Evolutionary conservation across 2,888 invertebrate genomes (phyloP), one percentile per base, ranked within the genome.

Genomic region (Ptychoptera contaminata): DNA sequence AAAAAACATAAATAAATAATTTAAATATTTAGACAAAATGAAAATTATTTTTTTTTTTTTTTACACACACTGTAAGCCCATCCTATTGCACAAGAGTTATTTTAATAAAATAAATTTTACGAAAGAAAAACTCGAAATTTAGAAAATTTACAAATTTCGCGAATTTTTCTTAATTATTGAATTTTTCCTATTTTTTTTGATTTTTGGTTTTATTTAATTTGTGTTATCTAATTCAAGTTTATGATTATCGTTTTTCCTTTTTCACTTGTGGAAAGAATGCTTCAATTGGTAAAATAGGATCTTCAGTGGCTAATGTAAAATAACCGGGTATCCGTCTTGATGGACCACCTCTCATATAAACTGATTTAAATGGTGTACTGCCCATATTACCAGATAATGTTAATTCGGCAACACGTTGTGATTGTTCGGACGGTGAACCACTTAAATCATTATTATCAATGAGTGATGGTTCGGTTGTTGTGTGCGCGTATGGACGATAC

Each of bases 281-380:
- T 62, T 84, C 83, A 49, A 85, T 80, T 0, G 85, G 84, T 42
- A 85, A 65, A 43, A 82, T 82, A 0, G 84, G 83, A 57, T 84
- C 82, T 51, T 84, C 83, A 0, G 83, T 82, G 1, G 79, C 76
- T 61, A 84, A 76, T 16, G 80, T 80, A 52, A 83, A 79, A 54
- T 80, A 77, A 54, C 72, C 74, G 4, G 78, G 75, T 55, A 79
- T 74, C 52, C 75, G 67, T 50, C 80, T 70, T 31, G 52, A 50
- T 14, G 49, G 31, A 8, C 42, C 40, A 52, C 74, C 77, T 44
- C 68, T 70, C 1, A 77, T 71, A 3, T 79, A 79, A 0, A 79
- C 76, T n/a, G 74, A 77, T 35, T 42, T 42, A 23, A 42, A 42
- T 51, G 77, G 74, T 55, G 79, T 79, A 23, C 23, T 23, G 23